These are phyloP conservation scores for Anadara kagoshimensis DNA, from an alignment of 1,140 invertebrate species.

Conservation along the genomic window DNA sequence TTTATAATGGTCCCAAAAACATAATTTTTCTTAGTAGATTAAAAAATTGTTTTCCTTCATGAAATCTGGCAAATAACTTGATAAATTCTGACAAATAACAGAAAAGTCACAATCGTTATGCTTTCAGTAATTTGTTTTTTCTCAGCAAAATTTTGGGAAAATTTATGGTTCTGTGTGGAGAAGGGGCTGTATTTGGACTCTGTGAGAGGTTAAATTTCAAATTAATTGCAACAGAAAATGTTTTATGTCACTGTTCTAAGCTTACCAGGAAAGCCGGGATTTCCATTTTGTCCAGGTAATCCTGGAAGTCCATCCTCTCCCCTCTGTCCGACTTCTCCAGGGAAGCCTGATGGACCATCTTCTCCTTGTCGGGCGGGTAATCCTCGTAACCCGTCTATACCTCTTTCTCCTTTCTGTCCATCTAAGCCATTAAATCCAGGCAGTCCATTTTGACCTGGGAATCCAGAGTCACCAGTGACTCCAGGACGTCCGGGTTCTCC, in stretches of 20 bases:
- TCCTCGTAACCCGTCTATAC: constrained; percentile 55
- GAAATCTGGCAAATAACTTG: no score
- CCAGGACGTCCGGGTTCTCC: constrained; percentile 43
- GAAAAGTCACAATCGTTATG: no score
- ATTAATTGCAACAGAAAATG: no score
- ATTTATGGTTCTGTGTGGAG: no score
- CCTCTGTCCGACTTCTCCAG: constrained; percentile 41
- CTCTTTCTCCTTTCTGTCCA: constrained; percentile 27
- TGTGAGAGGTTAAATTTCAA: no score
- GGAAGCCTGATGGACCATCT: constrained; percentile 36
- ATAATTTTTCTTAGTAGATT: no score
- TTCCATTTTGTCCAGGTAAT: constrained; percentile 54
- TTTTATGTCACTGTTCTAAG: neutral
- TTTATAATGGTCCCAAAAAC: no score
- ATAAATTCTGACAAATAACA: no score
- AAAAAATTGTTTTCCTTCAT: no score
- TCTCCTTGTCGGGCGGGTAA: constrained; percentile 57
- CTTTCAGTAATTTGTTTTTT: no score
- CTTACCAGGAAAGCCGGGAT: constrained; percentile 57
- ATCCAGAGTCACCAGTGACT: constrained; percentile 23
- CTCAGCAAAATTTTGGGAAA: no score
- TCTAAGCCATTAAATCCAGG: constrained; percentile 53
- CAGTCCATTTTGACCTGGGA: constrained; percentile 36
- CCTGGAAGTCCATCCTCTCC: constrained; percentile 35
- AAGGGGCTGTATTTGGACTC: no score